A percentile compares a stretch with the other conserved stretches of the same genome.
Conservation (phyloP, 2,113 vertebrate genomes). For the Ahaetulla prasina region DNA sequence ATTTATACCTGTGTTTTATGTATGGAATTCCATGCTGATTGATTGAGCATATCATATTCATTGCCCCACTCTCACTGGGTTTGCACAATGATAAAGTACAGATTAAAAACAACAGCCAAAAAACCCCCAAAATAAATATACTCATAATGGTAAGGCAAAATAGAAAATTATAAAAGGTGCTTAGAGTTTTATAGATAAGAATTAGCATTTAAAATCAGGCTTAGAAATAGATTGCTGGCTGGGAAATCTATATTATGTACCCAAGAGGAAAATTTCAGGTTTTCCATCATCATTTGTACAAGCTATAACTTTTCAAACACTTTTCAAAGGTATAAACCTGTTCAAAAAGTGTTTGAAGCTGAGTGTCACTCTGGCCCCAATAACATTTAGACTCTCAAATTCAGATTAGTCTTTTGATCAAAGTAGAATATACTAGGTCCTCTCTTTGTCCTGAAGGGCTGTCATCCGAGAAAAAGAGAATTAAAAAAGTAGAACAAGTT, state of each 20-base stretch:
- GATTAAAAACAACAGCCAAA: not conserved
- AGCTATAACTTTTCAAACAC: not conserved
- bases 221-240: not conserved
- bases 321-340: not conserved
- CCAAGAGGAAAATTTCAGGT: not conserved
- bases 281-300: not conserved
- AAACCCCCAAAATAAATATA: not conserved
- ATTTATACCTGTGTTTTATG: not conserved
- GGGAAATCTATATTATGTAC: not conserved
- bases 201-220: not conserved
- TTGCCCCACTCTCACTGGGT: not conserved
- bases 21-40: not conserved
- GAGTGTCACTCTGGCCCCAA: not conserved
- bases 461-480: not conserved
- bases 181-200: not conserved
- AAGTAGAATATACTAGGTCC: not conserved
- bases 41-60: not conserved
- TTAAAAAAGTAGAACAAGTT: not conserved
- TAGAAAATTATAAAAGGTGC: not conserved
- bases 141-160: not conserved
- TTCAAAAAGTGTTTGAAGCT: not conserved
- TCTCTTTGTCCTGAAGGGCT: not conserved
- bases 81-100: not conserved
- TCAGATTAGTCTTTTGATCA: not conserved
- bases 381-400: not conserved